Evolutionary conservation across 2,113 vertebrate genomes (phyloP).

Genomic region (Charadrius vociferus): DNA sequence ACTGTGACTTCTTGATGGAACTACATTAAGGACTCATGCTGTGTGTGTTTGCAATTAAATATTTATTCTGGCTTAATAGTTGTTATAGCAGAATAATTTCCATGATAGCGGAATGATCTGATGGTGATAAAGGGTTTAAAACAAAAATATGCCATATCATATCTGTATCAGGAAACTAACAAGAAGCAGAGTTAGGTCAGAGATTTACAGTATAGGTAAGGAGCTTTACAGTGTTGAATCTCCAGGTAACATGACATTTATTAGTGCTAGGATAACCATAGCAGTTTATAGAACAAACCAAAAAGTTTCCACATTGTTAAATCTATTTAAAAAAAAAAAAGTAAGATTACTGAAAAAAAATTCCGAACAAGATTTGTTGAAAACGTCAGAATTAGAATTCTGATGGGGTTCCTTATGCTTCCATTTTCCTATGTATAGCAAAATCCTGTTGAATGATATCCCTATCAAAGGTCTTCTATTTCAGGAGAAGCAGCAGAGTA

Average conservation of each 20-base stretch:
- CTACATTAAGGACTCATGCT: neutral
- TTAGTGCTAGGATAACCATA: neutral
- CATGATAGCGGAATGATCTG: neutral
- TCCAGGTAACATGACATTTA: neutral
- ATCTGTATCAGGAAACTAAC: neutral
- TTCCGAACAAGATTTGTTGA: neutral
- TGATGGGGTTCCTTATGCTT: neutral
- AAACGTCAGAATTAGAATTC: neutral
- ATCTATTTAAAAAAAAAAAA: neutral
- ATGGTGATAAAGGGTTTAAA: neutral
- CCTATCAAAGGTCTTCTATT: neutral
- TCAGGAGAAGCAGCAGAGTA: neutral
- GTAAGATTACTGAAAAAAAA: neutral
- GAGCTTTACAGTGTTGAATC: neutral
- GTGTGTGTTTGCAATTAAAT: slow-evolving; percentile 5
- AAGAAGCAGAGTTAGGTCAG: neutral
- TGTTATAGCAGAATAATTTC: neutral
- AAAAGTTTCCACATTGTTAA: neutral
- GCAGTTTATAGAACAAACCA: neutral
- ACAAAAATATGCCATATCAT: neutral
- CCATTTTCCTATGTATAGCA: neutral
- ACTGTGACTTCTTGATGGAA: neutral
- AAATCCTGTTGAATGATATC: neutral
- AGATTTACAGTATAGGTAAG: neutral
- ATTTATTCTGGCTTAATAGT: slow-evolving; percentile 26